Evolutionary conservation across 2,888 invertebrate genomes (phyloP).

Genomic region (Ramazzottius varieornatus): DNA sequence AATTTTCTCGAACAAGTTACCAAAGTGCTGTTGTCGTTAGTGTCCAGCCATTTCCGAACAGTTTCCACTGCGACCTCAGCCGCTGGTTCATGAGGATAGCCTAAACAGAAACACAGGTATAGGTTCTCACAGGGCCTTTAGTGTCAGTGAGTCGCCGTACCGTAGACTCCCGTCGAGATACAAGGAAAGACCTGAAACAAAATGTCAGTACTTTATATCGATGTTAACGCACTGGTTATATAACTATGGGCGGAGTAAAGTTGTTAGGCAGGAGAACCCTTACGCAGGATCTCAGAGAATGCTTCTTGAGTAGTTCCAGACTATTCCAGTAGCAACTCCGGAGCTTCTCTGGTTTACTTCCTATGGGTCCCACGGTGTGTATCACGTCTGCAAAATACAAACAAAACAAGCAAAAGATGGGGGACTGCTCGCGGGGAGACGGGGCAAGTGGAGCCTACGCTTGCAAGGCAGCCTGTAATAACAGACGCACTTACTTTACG

Average conservation of each 20-base stretch:
- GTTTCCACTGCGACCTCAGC: constrained; percentile 42
- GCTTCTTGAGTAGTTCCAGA: constrained; percentile 31
- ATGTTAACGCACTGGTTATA: no score
- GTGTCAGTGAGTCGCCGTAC: constrained; percentile 16
- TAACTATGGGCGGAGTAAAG: no score
- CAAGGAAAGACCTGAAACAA: constrained; percentile 47
- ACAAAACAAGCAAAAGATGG: constrained; percentile 1
- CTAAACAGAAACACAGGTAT: constrained; percentile 17
- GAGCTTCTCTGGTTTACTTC: constrained; percentile 37
- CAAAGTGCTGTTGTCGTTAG: constrained; percentile 19
- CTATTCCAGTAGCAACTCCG: constrained; percentile 42
- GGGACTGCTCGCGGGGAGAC: background rate
- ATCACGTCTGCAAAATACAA: constrained; percentile 41
- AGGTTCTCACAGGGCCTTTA: background rate
- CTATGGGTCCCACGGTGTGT: constrained; percentile 62
- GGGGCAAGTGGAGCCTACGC: constrained; percentile 33
- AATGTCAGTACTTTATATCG: no score
- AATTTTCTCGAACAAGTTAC: constrained; percentile 10
- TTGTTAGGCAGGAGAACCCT: no score
- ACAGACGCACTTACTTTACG: constrained; percentile 5
- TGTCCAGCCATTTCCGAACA: constrained; percentile 35
- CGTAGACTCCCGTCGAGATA: constrained; percentile 70
- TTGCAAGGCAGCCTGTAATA: constrained; percentile 42
- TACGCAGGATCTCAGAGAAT: constrained; percentile 37
- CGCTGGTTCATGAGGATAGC: constrained; percentile 51